phyloP scores from a whole-genome alignment of 2,113 vertebrate species.

The Anhinga anhinga region DNA sequence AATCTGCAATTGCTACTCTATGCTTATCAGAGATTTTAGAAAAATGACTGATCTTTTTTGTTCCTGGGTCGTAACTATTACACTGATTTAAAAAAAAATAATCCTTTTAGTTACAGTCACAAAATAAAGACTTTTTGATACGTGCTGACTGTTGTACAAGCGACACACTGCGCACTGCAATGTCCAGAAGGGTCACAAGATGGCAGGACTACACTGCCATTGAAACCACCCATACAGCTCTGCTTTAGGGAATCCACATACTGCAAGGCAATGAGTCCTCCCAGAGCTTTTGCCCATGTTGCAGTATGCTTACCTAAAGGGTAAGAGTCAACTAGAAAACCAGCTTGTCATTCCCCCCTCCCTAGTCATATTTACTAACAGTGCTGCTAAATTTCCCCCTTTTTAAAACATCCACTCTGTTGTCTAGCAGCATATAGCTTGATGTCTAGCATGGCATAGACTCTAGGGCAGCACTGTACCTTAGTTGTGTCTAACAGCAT shows the following conservation, averaged over 20 bases:
- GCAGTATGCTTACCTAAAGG: background rate
- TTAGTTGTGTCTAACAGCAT: background rate
- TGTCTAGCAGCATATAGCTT: too few species aligned
- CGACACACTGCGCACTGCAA: background rate
- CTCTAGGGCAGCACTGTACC: background rate
- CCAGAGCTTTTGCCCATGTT: background rate
- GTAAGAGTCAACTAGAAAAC: background rate
- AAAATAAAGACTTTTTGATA: background rate
- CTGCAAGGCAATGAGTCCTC: rapidly evolving
- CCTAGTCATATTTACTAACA: background rate
- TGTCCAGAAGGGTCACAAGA: background rate
- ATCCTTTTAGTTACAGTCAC: background rate
- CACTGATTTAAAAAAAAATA: background rate
- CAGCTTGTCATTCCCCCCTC: background rate
- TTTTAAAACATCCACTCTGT: background rate
- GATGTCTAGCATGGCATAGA: rapidly evolving
- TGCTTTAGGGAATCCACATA: too few species aligned
- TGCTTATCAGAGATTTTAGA: background rate
- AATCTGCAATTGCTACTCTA: background rate
- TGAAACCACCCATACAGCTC: background rate
- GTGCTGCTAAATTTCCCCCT: background rate
- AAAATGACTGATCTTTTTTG: background rate
- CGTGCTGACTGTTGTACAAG: background rate
- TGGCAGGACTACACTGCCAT: background rate
- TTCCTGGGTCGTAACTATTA: background rate